Conservation (phyloP, 2,113 vertebrate genomes). For the Chaetodon auriga region DNA sequence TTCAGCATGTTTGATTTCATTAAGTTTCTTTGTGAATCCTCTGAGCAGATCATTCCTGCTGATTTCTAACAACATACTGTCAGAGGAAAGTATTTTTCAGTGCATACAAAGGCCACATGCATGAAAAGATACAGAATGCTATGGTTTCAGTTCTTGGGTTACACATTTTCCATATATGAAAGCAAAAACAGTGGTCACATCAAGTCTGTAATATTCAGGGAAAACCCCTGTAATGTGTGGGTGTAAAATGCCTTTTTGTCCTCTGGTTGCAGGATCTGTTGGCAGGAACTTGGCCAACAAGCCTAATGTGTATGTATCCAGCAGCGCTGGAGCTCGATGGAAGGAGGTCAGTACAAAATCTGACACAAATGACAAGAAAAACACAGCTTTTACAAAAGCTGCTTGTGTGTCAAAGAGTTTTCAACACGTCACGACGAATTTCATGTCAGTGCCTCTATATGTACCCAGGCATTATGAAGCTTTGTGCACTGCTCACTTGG, state of each 20-base stretch:
- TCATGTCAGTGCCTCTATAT: not conserved
- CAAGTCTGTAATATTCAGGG: slow-evolving; percentile 16
- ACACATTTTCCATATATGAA: slow-evolving; percentile 43
- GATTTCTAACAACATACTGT: not conserved
- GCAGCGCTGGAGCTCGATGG: slow-evolving; percentile 94
- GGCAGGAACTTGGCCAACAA: slow-evolving; percentile 95
- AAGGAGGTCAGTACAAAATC: slow-evolving; percentile 89
- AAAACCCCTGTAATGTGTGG: slow-evolving; percentile 9
- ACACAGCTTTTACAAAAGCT: not conserved
- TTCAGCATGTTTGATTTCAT: not conserved
- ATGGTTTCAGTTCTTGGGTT: slow-evolving; percentile 21
- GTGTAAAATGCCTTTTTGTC: slow-evolving; percentile 35
- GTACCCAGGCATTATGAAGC: not conserved
- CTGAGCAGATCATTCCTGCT: not conserved
- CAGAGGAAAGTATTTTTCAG: slow-evolving; percentile 13
- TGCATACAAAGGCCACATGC: slow-evolving; percentile 8
- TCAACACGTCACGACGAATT: not conserved
- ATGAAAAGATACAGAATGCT: slow-evolving; percentile 22
- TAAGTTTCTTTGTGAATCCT: not conserved
- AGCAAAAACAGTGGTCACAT: slow-evolving; percentile 7
- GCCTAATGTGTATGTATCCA: slow-evolving; percentile 95
- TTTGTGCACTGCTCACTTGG: too few relatives aligned
- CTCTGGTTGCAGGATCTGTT: slow-evolving; percentile 87
- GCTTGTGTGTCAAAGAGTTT: not conserved
- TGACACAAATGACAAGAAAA: slow-evolving; percentile 11